Evolutionary conservation across 1,140 invertebrate genomes (phyloP), one percentile per base, ranked within the genome.

Genomic region (Papilio xuthus): DNA sequence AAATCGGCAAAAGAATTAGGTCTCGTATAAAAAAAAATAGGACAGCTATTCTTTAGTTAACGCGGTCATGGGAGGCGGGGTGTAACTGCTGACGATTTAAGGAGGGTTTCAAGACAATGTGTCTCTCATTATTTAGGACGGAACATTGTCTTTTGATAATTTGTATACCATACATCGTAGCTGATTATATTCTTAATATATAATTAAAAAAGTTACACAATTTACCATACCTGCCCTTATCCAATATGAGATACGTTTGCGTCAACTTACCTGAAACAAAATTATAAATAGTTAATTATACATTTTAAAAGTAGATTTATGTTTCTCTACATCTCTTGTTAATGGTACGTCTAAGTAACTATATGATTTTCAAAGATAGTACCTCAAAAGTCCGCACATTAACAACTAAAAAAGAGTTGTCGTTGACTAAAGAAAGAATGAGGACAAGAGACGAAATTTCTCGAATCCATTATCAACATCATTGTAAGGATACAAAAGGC

Each of bases 1-100:
- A 71, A 71, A 71, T 71, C 70, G 32, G 70, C 70, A 71, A 71
- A 71, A 71, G 70, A 71, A 71, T 71, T 71, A 71, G 70, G 70
- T 71, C 70, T 71, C 70, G 32, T 37, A 71, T 42, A 71, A 71
- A 71, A 41, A n/a, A n/a, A 71, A 69, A 71, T 71, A 71, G 70
- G 70, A 42, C 70, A 44, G 70, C 70, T 71, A 71, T 71, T 71
- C 70, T 71, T 71, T 71, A 71, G 70, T 8, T 23, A 71, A 44
- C 70, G 70, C 70, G 70, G 70, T n/a, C 70, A 37, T 44, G 71
- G 6, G 70, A 8, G 41, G n/a, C n/a, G n/a, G 42, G 71, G 41
- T 20, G 23, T 23, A 32, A 67, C 60, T 67, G 60, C 26, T 67
- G 60, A 67, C 60, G 26, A 26, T 67, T 60, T 28, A 67, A 67